Evolutionary conservation across 2,113 vertebrate species (phyloP).

Genomic region (Myotis davidii): DNA sequence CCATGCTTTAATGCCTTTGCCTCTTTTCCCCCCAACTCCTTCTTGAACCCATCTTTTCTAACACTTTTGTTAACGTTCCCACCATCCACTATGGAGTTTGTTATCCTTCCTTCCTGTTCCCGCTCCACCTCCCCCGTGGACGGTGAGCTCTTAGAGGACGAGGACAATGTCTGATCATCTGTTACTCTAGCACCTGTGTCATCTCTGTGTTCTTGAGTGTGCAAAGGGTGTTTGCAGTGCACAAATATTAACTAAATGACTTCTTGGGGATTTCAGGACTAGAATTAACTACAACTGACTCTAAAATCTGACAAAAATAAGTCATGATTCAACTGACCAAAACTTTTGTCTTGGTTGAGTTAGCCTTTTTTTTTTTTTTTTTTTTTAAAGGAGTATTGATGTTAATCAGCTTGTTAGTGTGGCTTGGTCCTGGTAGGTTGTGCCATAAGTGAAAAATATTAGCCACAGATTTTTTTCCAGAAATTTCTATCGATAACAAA

Average conservation of each 20-base stretch:
- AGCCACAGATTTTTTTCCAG: background rate
- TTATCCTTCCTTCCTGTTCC: background rate
- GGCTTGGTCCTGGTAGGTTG: background rate
- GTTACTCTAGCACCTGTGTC: background rate
- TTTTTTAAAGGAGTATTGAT: background rate
- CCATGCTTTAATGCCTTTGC: background rate
- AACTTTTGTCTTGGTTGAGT: background rate
- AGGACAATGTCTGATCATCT: no score
- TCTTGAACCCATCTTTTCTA: background rate
- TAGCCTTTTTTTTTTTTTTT: background rate
- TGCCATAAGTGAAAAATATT: background rate
- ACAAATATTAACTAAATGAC: background rate
- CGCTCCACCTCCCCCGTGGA: background rate
- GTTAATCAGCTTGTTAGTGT: background rate
- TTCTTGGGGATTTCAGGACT: background rate
- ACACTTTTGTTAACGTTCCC: background rate
- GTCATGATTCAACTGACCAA: background rate
- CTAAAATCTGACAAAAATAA: background rate
- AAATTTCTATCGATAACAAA: constrained; percentile 38
- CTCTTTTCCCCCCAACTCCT: background rate
- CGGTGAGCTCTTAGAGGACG: background rate
- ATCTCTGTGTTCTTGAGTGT: background rate
- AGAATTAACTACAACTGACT: background rate
- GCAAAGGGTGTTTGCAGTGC: background rate
- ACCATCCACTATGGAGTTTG: background rate